Percentiles rank a stretch among this genome's conserved stretches.
phyloP scores from a whole-genome alignment of 1,140 invertebrate species.

The Bicyclus anynana region DNA sequence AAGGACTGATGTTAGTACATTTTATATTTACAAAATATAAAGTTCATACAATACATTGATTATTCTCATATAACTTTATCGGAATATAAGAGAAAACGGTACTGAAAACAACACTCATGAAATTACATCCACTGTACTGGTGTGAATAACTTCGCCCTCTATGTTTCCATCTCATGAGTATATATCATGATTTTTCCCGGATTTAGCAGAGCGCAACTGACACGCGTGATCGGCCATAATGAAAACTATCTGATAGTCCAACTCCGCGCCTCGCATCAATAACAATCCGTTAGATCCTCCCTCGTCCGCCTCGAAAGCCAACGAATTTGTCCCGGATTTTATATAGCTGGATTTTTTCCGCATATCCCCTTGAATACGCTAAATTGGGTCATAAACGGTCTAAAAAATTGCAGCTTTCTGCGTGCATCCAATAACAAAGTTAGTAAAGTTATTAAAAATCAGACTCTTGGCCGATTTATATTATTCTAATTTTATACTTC shows the following conservation, averaged over 20 bases:
- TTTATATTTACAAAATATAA: too few relatives aligned
- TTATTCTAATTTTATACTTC: too few relatives aligned
- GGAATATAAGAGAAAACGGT: neutral
- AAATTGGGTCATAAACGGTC: neutral
- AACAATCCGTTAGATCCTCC: slow-evolving; percentile 53
- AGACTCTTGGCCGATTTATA: too few relatives aligned
- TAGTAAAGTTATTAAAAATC: too few relatives aligned
- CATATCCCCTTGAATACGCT: slow-evolving; percentile 1
- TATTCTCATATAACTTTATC: neutral
- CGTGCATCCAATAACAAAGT: too few relatives aligned
- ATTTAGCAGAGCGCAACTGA: slow-evolving; percentile 33
- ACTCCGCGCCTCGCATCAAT: slow-evolving; percentile 43
- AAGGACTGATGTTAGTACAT: too few relatives aligned
- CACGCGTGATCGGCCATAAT: slow-evolving; percentile 58
- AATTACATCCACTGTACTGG: slow-evolving; percentile 5
- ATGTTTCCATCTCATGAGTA: slow-evolving; percentile 19
- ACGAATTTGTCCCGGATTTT: slow-evolving; percentile 51
- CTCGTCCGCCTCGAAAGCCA: slow-evolving; percentile 38
- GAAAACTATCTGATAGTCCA: slow-evolving; percentile 36
- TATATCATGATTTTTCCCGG: slow-evolving; percentile 55
- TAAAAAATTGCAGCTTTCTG: neutral
- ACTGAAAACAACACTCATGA: neutral
- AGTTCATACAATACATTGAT: too few relatives aligned
- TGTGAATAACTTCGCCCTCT: neutral
- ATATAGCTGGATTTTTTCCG: slow-evolving; percentile 32